Base-by-base conservation (phyloP, 1,140 invertebrate genomes). In the Drosophila paulistorum region DNA sequence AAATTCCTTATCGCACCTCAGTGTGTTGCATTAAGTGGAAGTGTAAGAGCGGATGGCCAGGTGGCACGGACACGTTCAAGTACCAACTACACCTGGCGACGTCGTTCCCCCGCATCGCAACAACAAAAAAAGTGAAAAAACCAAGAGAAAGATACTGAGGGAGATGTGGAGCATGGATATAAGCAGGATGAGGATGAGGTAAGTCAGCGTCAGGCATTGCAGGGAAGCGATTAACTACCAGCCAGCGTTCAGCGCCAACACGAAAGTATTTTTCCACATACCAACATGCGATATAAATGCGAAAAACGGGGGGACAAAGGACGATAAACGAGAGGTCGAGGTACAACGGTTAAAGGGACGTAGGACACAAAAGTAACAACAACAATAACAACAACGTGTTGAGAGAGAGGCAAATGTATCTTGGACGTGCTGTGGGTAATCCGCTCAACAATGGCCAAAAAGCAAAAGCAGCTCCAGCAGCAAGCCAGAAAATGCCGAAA, bases 1-100 rank as follows among this genome's bases (percentile, higher is more conserved):
- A 89, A 87, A 87, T 87, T 89, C 84, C 84, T 87, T 87, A 87
- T 87, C 84, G 79, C 83, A 82, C 82, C 82, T 86, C 72, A 82
- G 83, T 71, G 82, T 79, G 83, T 65, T 78, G 82, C 82, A 86
- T 86, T 87, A 86, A 86, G 83, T 86, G 82, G 79, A 51, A 51
- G 17, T 51, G 45, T 51, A 51, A 20, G 45, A 20, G 45, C 45
- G 45, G 45, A 51, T 51, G 10, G 45, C 79, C 82, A 72, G 86
- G 82, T 77, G 79, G 83, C 79, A 82, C 83, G 78, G 82, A 76
- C 82, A 87, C 83, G 82, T 81, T 76, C 69, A 63, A 64, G 69
- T 71, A 73, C 41, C 26, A 51, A 51, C 60, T 63, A 30, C 81
- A 80, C 69, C 74, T 81, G 75, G 42, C 62, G 37, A n/a, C 62